Conservation (phyloP, 2,113 vertebrate genomes). For the Theristicus caerulescens region DNA sequence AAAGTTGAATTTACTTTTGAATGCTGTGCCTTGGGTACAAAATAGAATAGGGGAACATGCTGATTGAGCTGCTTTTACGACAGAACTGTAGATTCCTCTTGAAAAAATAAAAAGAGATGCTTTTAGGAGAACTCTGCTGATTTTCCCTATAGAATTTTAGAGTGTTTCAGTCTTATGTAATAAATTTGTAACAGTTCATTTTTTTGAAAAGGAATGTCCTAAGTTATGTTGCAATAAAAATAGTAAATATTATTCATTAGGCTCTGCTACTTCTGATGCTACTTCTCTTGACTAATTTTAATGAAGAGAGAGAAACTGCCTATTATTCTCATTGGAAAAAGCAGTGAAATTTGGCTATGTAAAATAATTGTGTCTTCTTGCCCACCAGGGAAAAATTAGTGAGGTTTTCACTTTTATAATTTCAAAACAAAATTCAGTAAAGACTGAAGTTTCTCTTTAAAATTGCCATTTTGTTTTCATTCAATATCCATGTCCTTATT, state of each 20-base stretch:
- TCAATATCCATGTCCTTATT: neutral
- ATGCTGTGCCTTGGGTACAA: accelerated
- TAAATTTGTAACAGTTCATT: neutral
- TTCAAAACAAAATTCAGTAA: neutral
- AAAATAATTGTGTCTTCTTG: neutral
- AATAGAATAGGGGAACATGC: neutral
- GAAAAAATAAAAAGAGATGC: neutral
- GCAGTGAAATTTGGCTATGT: neutral
- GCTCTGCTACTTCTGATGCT: neutral
- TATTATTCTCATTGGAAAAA: neutral
- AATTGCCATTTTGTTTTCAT: neutral
- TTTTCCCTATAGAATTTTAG: neutral
- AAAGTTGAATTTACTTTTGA: neutral
- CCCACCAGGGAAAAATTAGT: neutral
- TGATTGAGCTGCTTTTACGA: neutral
- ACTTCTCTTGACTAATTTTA: neutral
- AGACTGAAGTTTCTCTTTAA: neutral
- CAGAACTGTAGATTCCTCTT: neutral
- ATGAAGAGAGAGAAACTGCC: neutral
- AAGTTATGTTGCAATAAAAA: neutral
- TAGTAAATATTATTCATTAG: neutral
- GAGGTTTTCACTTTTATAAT: neutral
- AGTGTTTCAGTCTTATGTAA: neutral
- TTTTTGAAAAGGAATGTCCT: neutral
- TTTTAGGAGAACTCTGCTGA: neutral